Percentiles rank a stretch among this genome's conserved stretches.
Conservation (phyloP, 1,140 invertebrate genomes). For the Magallana gigas region DNA sequence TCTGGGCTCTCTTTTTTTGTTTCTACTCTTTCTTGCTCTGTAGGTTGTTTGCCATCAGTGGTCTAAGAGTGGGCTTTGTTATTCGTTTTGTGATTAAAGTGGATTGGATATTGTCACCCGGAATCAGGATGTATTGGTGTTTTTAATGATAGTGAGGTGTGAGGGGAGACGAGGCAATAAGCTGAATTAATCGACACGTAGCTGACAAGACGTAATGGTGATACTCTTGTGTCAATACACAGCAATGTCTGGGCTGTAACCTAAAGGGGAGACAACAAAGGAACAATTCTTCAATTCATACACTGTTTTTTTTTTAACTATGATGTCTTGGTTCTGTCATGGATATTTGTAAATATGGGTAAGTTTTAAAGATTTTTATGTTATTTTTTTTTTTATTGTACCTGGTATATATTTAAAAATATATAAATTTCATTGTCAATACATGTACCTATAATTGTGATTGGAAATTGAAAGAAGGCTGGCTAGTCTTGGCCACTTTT, state of each 20-base stretch:
- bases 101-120: conserved; percentile 38
- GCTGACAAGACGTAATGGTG: neutral
- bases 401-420: too few relatives aligned
- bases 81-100: conserved; percentile 35
- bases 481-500: too few relatives aligned
- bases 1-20: neutral
- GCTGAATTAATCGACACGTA: conserved; percentile 13
- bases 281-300: neutral
- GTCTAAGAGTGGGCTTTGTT: neutral
- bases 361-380: neutral
- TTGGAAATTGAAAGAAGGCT: too few relatives aligned
- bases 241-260: neutral
- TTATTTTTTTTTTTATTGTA: too few relatives aligned
- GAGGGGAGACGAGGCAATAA: conserved; percentile 1
- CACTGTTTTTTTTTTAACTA: neutral
- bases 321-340: neutral
- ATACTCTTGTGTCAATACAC: neutral
- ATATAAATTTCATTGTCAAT: too few relatives aligned
- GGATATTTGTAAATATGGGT: conserved; percentile 13
- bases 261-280: conserved; percentile 12
- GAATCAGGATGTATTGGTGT: conserved; percentile 37
- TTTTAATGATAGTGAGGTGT: conserved; percentile 22
- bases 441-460: too few relatives aligned
- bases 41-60: neutral
- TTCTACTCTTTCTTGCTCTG: too few relatives aligned